phyloP scores from a whole-genome alignment of 2,888 invertebrate genomes.

The Anagyrus pseudococci region DNA sequence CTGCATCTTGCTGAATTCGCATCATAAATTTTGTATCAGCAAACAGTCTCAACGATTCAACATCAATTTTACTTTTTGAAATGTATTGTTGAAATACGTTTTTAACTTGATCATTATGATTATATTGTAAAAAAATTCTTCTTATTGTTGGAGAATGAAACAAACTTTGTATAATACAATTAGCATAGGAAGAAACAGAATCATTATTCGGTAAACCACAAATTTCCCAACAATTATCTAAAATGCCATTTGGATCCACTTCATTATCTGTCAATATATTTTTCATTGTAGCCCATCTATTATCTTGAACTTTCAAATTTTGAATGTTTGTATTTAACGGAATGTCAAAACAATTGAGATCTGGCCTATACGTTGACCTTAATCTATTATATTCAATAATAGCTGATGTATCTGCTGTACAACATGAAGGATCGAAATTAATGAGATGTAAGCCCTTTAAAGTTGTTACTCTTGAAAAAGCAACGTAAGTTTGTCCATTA shows the following conservation, averaged over 20 bases:
- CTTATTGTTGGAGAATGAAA: slow-evolving; percentile 4
- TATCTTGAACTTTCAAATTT: not conserved
- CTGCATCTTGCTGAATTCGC: not conserved
- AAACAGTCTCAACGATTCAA: not conserved
- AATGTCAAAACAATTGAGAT: not conserved
- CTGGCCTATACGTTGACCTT: not conserved
- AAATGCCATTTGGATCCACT: not conserved
- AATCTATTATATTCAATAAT: slow-evolving; percentile 2
- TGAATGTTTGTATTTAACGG: not conserved
- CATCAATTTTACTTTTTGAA: not conserved
- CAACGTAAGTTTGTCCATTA: slow-evolving; percentile 42
- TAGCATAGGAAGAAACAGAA: not conserved
- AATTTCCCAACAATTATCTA: not conserved
- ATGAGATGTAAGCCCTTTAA: not conserved
- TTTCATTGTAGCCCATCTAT: not conserved
- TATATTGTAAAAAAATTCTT: slow-evolving; percentile 11
- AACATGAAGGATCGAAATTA: slow-evolving; percentile 20
- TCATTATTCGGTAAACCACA: slow-evolving; percentile 9
- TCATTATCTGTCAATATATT: not conserved
- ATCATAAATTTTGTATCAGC: not conserved
- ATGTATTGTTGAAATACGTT: slow-evolving; percentile 8
- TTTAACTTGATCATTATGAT: not conserved
- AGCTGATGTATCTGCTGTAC: not conserved
- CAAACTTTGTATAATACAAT: slow-evolving; percentile 4
- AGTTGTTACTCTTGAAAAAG: not conserved